These are phyloP conservation scores for Sebastes matsubarae DNA, from an alignment of 2,797 vertebrate species.

Conservation along the genomic window DNA sequence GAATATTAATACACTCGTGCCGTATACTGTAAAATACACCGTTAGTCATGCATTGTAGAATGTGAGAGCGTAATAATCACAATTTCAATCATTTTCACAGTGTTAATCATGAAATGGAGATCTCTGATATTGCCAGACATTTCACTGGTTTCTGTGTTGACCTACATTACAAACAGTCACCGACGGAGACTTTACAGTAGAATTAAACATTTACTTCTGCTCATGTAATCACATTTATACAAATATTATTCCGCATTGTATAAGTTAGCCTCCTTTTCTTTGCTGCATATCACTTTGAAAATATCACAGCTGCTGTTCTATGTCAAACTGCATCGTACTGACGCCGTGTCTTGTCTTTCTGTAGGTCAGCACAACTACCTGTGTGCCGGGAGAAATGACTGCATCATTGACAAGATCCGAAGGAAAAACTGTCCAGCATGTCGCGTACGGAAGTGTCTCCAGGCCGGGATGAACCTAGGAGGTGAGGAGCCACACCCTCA, in stretches of 20 bases:
- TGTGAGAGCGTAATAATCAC: conserved; percentile 45
- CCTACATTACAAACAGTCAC: conserved; percentile 41
- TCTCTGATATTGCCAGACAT: conserved; percentile 28
- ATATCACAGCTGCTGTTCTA: conserved; percentile 3
- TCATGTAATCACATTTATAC: conserved; percentile 5
- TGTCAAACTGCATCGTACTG: conserved; percentile 8
- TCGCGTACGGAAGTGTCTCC: conserved; percentile 97
- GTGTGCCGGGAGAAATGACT: conserved; percentile 98
- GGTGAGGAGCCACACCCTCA: conserved; percentile 80
- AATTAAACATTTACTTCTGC: conserved; percentile 17
- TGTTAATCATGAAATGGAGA: conserved; percentile 36
- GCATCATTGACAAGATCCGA: conserved; percentile 99
- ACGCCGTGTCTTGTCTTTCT: conserved; percentile 33
- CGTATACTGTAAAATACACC: conserved; percentile 59
- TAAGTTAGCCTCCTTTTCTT: not conserved
- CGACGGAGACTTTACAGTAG: not conserved
- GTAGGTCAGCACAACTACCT: conserved; percentile 99
- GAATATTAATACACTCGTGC: conserved; percentile 47
- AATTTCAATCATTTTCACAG: conserved; percentile 39
- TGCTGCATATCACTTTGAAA: not conserved
- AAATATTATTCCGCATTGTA: not conserved
- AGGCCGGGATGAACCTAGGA: conserved; percentile 99
- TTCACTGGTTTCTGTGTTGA: conserved; percentile 35
- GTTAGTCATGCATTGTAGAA: conserved; percentile 40
- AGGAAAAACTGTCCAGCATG: conserved; percentile 99